Evolutionary conservation across 2,888 invertebrate species (phyloP), one percentile per base, ranked within the genome.

Genomic region (Cheiracanthium punctorium): DNA sequence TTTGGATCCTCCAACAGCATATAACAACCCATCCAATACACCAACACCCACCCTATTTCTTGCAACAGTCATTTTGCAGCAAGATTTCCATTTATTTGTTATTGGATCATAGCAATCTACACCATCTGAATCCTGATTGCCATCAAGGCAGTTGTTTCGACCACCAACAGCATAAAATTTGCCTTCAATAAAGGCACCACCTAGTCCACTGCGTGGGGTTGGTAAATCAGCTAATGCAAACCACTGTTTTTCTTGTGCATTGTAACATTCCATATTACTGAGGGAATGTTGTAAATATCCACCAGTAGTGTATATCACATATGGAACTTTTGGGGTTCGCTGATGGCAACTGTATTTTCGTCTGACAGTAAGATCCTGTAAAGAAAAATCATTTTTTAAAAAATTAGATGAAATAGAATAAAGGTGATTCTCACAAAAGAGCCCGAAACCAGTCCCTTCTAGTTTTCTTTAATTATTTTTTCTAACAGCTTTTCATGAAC

Each of bases 121-220:
- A 82, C 91, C 91, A 90, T 91, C 91, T 12, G 92, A 92, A 89
- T 93, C 93, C 89, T 92, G 91, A 80, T 95, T 96, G 17, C 96
- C 96, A 32, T 92, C 92, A 10, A 96, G 96, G 32, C 96, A 95
- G 91, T 97, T 97, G 92, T 97, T 97, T 89, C 98, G 93, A 0
- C 98, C 98, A 17, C 98, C 98, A 17, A 98, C 96, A 8, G 96
- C 96, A 92, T 97, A 98, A 92, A 98, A 96, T 90, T 95, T 93
- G 33, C 97, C 92, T 28, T 91, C 91, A 17, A 92, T 91, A 52
- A 91, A 91, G 37, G 96, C 96, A 0, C 96, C 96, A 0, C 96
- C 96, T 14, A 96, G 93, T 0, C 97, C 97, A 17, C 96, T 97
- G 87, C 97, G 93, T 0, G 97, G 97, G 80, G 96, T 95, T 0